These are phyloP conservation scores for Drosophila kikkawai DNA, from an alignment of 1,140 invertebrate species.

Conservation along the genomic window DNA sequence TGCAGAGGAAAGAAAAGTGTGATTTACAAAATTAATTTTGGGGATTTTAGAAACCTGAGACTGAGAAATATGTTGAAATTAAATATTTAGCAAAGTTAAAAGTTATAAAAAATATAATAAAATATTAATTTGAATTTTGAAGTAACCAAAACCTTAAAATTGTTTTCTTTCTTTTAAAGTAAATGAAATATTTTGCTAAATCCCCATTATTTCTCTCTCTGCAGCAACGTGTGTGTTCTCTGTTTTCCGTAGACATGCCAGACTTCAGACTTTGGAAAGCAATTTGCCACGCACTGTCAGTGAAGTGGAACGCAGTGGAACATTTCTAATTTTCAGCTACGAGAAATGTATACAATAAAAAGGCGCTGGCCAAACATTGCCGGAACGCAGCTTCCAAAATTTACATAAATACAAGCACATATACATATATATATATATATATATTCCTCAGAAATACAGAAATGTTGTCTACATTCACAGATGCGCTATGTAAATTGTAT, in stretches of 20 bases:
- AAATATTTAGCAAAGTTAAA: not conserved
- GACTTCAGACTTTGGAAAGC: slow-evolving; percentile 79
- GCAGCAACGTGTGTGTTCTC: slow-evolving; percentile 27
- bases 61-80: not conserved
- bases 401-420: slow-evolving; percentile 42
- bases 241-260: slow-evolving; percentile 32
- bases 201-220: slow-evolving; percentile 1
- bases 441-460: not conserved
- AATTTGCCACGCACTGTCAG: slow-evolving; percentile 83
- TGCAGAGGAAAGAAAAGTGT: not conserved
- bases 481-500: slow-evolving; percentile 58
- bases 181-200: not conserved
- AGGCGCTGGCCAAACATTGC: slow-evolving; percentile 50
- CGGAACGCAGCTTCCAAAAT: slow-evolving; percentile 32
- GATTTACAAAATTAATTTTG: not conserved
- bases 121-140: not conserved
- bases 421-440: not conserved
- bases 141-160: not conserved
- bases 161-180: not conserved
- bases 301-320: slow-evolving; percentile 81
- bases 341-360: slow-evolving; percentile 80
- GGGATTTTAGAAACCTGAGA: not conserved
- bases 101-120: not conserved
- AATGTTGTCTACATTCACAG: slow-evolving; percentile 42
- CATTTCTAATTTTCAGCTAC: slow-evolving; percentile 84